Evolutionary conservation across 1,140 invertebrate species (phyloP).

Genomic region (Muscidifurax raptorellus): DNA sequence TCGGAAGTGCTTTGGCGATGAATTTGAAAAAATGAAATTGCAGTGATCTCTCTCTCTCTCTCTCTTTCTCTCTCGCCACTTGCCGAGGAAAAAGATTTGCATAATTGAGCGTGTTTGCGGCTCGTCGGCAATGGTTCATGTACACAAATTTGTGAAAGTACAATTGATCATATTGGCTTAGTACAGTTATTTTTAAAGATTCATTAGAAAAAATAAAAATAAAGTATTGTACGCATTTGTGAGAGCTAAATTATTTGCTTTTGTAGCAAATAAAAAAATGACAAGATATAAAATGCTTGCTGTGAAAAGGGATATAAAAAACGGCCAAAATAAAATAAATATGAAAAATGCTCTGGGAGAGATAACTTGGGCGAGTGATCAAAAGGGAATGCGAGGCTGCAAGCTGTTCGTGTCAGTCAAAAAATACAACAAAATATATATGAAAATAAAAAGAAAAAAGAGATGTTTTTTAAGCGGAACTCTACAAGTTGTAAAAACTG

Average conservation of each 20-base stretch:
- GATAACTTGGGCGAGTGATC: conserved; percentile 1
- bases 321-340: background rate
- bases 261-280: background rate
- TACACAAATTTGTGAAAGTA: background rate
- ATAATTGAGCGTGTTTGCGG: background rate
- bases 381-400: background rate
- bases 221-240: background rate
- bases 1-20: background rate
- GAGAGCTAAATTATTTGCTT: background rate
- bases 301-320: background rate
- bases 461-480: no score
- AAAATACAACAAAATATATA: background rate
- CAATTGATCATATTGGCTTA: background rate
- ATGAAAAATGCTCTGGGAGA: background rate
- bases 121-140: background rate
- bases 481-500: no score
- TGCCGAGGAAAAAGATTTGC: background rate
- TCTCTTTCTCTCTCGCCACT: background rate
- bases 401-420: background rate
- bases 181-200: background rate
- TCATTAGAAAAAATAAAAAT: background rate
- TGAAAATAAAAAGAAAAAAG: no score
- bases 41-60: background rate
- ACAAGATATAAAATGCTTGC: background rate
- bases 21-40: background rate